phyloP scores from a whole-genome alignment of 2,888 invertebrate genomes.

The Pyrocoelia pectoralis region DNA sequence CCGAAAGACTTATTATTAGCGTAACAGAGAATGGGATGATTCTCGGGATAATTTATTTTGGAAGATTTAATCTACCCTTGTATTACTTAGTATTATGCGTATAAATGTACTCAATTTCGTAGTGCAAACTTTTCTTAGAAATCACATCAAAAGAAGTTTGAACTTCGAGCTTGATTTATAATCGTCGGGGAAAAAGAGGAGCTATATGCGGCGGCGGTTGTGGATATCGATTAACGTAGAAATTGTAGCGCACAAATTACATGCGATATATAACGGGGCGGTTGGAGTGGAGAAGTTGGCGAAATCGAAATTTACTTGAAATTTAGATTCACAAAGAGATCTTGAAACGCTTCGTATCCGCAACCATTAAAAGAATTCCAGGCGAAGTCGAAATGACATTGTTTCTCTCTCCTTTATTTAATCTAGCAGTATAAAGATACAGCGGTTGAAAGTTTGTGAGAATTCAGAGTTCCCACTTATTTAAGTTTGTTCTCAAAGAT shows the following conservation, averaged over 20 bases:
- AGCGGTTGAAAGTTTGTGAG: conserved; percentile 41
- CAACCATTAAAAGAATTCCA: conserved; percentile 40
- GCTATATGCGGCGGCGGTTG: neutral
- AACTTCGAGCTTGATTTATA: conserved; percentile 23
- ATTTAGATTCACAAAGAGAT: conserved; percentile 29
- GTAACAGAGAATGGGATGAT: conserved; percentile 39
- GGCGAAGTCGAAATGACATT: conserved; percentile 42
- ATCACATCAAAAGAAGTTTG: neutral
- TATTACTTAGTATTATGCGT: conserved; percentile 1
- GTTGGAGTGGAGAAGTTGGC: conserved; percentile 21
- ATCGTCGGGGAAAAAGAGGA: conserved; percentile 9
- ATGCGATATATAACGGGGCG: conserved; percentile 24
- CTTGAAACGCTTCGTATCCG: conserved; percentile 25
- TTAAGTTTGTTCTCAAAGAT: conserved; percentile 47
- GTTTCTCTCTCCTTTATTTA: conserved; percentile 44
- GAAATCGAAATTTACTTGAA: conserved; percentile 30
- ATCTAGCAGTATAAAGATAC: conserved; percentile 42
- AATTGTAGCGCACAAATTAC: conserved; percentile 27
- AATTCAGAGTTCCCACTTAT: conserved; percentile 44
- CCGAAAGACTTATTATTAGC: conserved; percentile 25
- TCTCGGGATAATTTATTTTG: conserved; percentile 37
- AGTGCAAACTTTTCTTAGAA: neutral
- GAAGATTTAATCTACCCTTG: conserved; percentile 9
- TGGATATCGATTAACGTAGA: conserved; percentile 24
- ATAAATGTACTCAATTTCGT: neutral